Conservation (phyloP, 2,113 vertebrate species). For the Tragelaphus imberbis region DNA sequence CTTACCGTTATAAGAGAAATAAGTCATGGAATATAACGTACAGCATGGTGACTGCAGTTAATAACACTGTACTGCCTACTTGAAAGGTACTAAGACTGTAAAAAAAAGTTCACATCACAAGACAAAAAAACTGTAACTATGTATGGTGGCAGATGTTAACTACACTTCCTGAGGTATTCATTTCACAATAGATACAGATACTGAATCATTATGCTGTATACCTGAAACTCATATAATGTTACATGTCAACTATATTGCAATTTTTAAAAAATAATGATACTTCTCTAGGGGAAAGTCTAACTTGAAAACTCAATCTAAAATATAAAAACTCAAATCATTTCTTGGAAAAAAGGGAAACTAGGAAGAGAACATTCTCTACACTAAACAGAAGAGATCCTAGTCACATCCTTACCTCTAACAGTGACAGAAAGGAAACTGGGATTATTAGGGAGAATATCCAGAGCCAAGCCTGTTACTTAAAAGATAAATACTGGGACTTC, state of each 20-base stretch:
- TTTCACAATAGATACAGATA: not conserved
- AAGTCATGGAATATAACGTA: not conserved
- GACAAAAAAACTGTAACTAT: not conserved
- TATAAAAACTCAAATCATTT: not conserved
- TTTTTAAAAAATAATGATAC: not conserved
- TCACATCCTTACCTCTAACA: not conserved
- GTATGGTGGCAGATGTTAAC: not conserved
- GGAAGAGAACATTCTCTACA: not conserved
- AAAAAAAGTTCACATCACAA: not conserved
- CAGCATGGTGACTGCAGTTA: not conserved
- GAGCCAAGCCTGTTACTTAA: not conserved
- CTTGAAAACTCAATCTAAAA: constrained; percentile 13
- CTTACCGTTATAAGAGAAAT: not conserved
- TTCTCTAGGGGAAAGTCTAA: not conserved
- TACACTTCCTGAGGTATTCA: not conserved
- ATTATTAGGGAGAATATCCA: not conserved
- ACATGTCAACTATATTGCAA: not conserved
- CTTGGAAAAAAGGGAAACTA: not conserved
- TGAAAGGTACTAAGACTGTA: not conserved
- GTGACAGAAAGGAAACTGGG: not conserved
- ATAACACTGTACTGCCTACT: not conserved
- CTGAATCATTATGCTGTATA: not conserved
- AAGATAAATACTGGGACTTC: not conserved
- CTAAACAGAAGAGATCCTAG: not conserved
- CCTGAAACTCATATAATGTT: not conserved